Conservation (phyloP, 2,797 vertebrate species). For the Oryzias sinensis region DNA sequence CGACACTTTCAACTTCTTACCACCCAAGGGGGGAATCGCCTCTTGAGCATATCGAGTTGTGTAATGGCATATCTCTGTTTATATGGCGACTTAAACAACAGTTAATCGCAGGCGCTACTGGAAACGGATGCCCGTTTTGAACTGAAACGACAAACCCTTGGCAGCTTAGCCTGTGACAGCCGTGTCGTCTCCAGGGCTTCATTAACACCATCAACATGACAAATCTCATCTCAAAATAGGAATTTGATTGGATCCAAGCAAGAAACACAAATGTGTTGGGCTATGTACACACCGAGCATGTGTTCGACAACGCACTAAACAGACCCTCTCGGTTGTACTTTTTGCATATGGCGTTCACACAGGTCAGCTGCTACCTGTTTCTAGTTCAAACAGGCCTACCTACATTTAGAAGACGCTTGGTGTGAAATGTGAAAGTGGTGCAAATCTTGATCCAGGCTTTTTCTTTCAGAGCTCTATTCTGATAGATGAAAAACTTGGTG, state of each 20-base stretch:
- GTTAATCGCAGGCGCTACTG: constrained; percentile 13
- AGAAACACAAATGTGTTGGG: constrained; percentile 25
- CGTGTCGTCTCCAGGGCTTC: background rate
- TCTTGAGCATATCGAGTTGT: constrained; percentile 40
- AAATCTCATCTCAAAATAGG: constrained; percentile 1
- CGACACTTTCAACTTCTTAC: constrained; percentile 46
- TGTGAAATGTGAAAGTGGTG: no score
- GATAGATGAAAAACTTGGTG: no score
- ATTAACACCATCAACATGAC: background rate
- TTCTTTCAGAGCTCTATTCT: no score
- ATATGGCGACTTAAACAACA: constrained; percentile 11
- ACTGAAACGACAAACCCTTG: constrained; percentile 5
- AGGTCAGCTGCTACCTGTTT: no score
- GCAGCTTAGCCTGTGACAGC: constrained; percentile 16
- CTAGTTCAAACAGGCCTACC: no score
- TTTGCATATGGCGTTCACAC: no score
- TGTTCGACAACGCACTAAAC: no score
- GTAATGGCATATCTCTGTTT: constrained; percentile 27
- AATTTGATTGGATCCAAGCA: constrained; percentile 17
- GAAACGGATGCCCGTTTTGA: constrained; percentile 4
- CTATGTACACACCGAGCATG: no score
- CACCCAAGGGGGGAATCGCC: constrained; percentile 54
- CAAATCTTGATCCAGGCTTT: no score
- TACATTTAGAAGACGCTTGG: no score
- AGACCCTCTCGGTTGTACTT: no score